Evolutionary conservation across 1,140 invertebrate genomes (phyloP), one percentile per base, ranked within the genome.

Genomic region (Chionoecetes opilio): DNA sequence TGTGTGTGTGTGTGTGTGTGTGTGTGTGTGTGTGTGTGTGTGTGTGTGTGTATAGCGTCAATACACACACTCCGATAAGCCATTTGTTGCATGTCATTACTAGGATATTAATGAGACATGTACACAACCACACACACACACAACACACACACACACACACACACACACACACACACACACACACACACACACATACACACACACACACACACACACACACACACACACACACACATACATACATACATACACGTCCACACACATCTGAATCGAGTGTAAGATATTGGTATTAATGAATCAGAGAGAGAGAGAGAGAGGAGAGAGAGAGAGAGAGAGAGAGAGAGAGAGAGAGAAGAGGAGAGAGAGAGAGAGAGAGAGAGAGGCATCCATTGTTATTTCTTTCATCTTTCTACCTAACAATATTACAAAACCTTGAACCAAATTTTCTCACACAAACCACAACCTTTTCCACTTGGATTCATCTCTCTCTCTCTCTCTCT

Each of bases 131-230:
- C n/a, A n/a, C n/a, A n/a, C n/a, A n/a, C n/a, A n/a, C n/a, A n/a
- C n/a, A n/a, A n/a, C n/a, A 86, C 35, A 86, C 35, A 86, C 35
- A 86, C 35, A 86, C 35, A 86, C 35, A 86, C 35, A 86, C 35
- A 86, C 35, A 86, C 35, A 86, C 35, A 86, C 35, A 86, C 35
- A 86, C 35, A 86, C 35, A 86, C 35, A 86, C 35, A 86, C 35
- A 86, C 35, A 86, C 35, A 86, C 35, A 86, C 35, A 86, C 35
- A 86, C 35, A 86, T 26, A 85, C 34, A 85, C 34, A 85, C 34
- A 85, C 34, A 85, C 34, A 85, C 34, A 85, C 34, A 85, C 34
- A 85, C 34, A 85, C 34, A 85, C 34, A 85, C 34, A 85, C 34
- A 85, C 34, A 85, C 34, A 86, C 35, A 86, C 35, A 86, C 35